Percentiles rank a stretch among this genome's conserved stretches.
Conservation (phyloP, 2,888 invertebrate genomes). For the Villa cingulata region DNA sequence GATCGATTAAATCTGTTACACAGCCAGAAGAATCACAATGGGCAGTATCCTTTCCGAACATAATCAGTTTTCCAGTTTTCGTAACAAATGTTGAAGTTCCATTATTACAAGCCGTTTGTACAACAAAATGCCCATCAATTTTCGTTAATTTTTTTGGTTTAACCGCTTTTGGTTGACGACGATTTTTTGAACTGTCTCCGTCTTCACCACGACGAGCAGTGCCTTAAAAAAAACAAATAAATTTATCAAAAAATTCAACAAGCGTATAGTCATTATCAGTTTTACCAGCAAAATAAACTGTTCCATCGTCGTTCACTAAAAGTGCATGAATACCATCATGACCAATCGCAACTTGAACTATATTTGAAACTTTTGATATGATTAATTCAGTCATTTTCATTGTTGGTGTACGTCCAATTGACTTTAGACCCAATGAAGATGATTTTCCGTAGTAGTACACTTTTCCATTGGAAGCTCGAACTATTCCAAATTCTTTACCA, state of each 20-base stretch:
- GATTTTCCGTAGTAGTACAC: slow-evolving; percentile 81
- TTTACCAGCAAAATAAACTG: slow-evolving; percentile 62
- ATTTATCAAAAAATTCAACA: neutral
- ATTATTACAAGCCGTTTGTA: slow-evolving; percentile 82
- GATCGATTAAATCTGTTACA: slow-evolving; percentile 60
- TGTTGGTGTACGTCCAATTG: slow-evolving; percentile 31
- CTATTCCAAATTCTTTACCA: slow-evolving; percentile 81
- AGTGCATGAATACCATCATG: slow-evolving; percentile 90
- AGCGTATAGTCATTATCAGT: neutral
- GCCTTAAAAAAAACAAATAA: no score
- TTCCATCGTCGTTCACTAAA: slow-evolving; percentile 83
- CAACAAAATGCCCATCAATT: slow-evolving; percentile 71
- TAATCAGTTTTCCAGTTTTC: slow-evolving; percentile 73
- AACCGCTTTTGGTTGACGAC: slow-evolving; percentile 77
- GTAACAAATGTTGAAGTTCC: slow-evolving; percentile 89
- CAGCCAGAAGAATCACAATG: slow-evolving; percentile 65
- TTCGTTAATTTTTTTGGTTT: slow-evolving; percentile 87
- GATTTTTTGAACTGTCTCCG: slow-evolving; percentile 66
- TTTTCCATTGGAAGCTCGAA: slow-evolving; percentile 76
- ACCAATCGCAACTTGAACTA: slow-evolving; percentile 71
- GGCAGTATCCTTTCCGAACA: slow-evolving; percentile 89
- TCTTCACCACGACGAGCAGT: slow-evolving; percentile 87
- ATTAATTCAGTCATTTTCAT: slow-evolving; percentile 41
- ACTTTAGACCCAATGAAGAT: slow-evolving; percentile 70
- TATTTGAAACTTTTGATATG: slow-evolving; percentile 57